phyloP scores from a whole-genome alignment of 1,140 invertebrate genomes.

The Brachionus paranguensis region DNA sequence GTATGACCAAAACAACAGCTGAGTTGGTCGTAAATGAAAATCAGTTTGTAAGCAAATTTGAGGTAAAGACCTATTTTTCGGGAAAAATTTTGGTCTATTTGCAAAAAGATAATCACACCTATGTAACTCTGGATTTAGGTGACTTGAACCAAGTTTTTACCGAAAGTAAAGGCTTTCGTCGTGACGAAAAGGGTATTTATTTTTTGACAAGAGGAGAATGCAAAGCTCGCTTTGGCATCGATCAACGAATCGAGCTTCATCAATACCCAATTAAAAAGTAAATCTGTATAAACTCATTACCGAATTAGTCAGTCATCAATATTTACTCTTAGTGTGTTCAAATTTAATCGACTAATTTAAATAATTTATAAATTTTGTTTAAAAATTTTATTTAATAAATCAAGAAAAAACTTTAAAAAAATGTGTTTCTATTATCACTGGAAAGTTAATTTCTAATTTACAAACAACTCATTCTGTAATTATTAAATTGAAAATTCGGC shows the following conservation, averaged over 20 bases:
- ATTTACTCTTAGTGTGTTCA: not conserved
- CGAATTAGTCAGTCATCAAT: not conserved
- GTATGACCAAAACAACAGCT: constrained; percentile 38
- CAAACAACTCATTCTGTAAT: not conserved
- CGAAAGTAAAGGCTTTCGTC: constrained; percentile 2
- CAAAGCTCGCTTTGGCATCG: constrained; percentile 30
- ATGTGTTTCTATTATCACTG: not conserved
- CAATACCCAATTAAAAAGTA: constrained; percentile 6
- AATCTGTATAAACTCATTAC: not conserved
- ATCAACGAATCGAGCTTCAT: constrained; percentile 32
- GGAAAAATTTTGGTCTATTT: constrained; percentile 3
- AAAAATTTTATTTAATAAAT: not conserved
- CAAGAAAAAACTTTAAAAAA: not conserved
- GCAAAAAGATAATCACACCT: constrained; percentile 7
- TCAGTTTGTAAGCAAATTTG: constrained; percentile 29
- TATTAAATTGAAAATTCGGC: not conserved
- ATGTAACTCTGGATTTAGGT: not conserved
- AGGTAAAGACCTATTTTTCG: constrained; percentile 36
- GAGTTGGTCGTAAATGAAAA: constrained; percentile 34
- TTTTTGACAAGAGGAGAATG: constrained; percentile 26
- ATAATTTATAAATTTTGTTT: not conserved
- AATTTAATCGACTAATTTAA: not conserved
- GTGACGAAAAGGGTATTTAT: constrained; percentile 19
- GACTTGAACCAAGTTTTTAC: constrained; percentile 31
- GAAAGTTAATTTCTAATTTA: not conserved